phyloP scores from a whole-genome alignment of 2,797 vertebrate genomes.

The Eupleurogrammus muticus region DNA sequence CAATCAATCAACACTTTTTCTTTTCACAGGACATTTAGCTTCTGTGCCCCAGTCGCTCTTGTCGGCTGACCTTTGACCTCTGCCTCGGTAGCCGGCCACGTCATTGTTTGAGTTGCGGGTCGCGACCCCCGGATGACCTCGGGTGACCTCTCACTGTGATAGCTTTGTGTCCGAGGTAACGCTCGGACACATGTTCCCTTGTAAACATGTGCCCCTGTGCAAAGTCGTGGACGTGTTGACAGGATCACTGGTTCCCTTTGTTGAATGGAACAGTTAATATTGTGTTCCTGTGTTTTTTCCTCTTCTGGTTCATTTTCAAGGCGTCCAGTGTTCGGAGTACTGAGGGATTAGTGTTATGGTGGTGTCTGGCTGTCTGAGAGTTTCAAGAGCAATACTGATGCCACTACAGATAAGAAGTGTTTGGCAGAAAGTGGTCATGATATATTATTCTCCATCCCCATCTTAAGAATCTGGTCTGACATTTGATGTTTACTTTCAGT shows the following conservation, averaged over 20 bases:
- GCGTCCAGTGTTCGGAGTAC: background rate
- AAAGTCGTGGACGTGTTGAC: slow-evolving; percentile 5
- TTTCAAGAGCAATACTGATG: background rate
- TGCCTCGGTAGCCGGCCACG: background rate
- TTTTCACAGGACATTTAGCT: background rate
- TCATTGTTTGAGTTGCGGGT: slow-evolving; percentile 29
- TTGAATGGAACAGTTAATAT: background rate
- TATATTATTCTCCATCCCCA: too few species aligned
- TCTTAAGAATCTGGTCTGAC: too few species aligned
- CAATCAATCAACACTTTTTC: background rate
- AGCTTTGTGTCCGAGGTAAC: slow-evolving; percentile 28
- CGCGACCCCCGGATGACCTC: slow-evolving; percentile 10
- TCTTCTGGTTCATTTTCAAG: background rate
- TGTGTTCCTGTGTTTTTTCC: background rate
- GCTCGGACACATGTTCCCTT: slow-evolving; percentile 26
- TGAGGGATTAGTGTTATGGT: background rate
- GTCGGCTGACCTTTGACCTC: slow-evolving; percentile 43
- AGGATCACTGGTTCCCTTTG: slow-evolving; percentile 1
- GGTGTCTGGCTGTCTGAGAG: background rate
- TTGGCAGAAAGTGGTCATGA: too few species aligned
- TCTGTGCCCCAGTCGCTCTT: background rate
- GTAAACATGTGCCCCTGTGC: slow-evolving; percentile 34
- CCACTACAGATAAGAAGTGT: too few species aligned
- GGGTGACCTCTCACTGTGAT: background rate
- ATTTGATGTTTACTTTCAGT: too few species aligned